phyloP scores from a whole-genome alignment of 30 jellyfish, hydroid and myxozoan species.

The Hydra vulgaris region DNA sequence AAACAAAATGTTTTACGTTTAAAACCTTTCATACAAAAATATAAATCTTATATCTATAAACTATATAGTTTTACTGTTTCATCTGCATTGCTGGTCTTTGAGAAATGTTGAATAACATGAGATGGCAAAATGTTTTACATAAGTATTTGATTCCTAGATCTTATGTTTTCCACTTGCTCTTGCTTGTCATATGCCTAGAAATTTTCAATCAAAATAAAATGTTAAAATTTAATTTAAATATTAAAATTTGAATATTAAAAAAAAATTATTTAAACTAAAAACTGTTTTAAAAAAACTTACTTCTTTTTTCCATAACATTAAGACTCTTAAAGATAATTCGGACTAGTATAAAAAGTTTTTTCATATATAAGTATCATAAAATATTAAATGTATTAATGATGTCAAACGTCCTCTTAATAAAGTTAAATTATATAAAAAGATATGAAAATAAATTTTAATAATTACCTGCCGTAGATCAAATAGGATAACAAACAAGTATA shows the following conservation, averaged over 20 bases:
- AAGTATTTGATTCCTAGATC: conserved; percentile 64
- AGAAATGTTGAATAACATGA: conserved; percentile 77
- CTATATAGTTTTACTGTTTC: conserved; percentile 65
- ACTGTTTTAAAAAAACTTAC: conserved; percentile 25
- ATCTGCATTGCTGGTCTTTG: conserved; percentile 57
- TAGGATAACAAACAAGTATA: conserved; percentile 36
- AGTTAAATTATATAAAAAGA: too few species aligned
- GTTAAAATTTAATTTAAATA: conserved; percentile 3
- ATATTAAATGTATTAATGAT: too few species aligned
- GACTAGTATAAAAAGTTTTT: conserved; percentile 25
- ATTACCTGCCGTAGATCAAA: conserved; percentile 73
- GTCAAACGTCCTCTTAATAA: too few species aligned
- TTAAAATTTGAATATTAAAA: neutral
- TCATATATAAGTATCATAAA: neutral
- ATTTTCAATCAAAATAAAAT: neutral
- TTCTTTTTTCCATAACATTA: conserved; percentile 84
- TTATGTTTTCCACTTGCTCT: conserved; percentile 60
- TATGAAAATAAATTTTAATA: neutral
- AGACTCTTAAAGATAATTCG: conserved; percentile 54
- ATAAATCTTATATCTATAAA: neutral
- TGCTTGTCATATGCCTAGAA: conserved; percentile 74
- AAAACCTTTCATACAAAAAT: too few species aligned
- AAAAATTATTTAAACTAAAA: too few species aligned
- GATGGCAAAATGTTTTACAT: conserved; percentile 88
- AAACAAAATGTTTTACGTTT: neutral